Evolutionary conservation across 2,888 invertebrate species (phyloP), one percentile per base, ranked within the genome.

Genomic region (Tineola bisselliella): DNA sequence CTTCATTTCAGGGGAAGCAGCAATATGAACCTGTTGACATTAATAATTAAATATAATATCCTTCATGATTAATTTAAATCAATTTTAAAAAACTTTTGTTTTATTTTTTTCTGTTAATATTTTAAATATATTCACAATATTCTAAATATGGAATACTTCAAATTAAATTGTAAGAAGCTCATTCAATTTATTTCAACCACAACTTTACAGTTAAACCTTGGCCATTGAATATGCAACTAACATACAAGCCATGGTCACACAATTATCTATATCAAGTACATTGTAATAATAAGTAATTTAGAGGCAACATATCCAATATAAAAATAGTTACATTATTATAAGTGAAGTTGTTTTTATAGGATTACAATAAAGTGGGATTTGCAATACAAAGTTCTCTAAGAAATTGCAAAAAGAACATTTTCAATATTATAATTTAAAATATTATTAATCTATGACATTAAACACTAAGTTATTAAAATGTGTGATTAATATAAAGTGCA

Each of bases 1-100:
- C 81, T 88, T 88, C 88, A 88, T 88, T 78, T 88, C 88, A 74
- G 87, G 83, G 69, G 66, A 64, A 54, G 86, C 74, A 66, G 84
- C 71, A 72, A 81, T 73, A 81, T 88, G 88, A 75, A 80, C 88
- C 88, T 88, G 87, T 64, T 33, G 19, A 33, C 8, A 48, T 48
- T 15, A 48, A 48, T 48, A 48, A 38, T n/a, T 38, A 38, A 2
- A 38, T 25, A 25, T 25, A 25, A 25, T 25, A 25, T 6, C 25
- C 25, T 25, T 25, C 2, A 25, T 2, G 6, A 25, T 6, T 25
- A 4, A 25, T 25, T 25, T 25, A n/a, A n/a, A n/a, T n/a, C n/a
- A n/a, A n/a, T n/a, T n/a, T n/a, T n/a, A n/a, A n/a, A n/a, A n/a
- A n/a, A n/a, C n/a, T n/a, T n/a, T n/a, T n/a, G n/a, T n/a, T n/a